phyloP scores from a whole-genome alignment of 2,888 invertebrate species.

The Aporophyla lueneburgensis region DNA sequence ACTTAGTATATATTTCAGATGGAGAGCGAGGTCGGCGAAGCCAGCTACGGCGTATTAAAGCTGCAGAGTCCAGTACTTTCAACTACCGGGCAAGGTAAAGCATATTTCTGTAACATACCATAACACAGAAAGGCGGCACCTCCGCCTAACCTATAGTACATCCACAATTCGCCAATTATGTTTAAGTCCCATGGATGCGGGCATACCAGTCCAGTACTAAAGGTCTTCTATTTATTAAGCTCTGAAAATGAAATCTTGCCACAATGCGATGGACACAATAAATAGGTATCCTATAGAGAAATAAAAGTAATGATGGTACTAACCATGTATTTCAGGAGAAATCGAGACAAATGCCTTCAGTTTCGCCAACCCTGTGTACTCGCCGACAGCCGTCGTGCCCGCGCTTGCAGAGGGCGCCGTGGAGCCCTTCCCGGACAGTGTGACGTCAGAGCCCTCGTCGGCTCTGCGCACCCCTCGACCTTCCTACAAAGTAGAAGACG shows the following conservation, averaged over 20 bases:
- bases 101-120: background rate
- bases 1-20: constrained; percentile 77
- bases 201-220: background rate
- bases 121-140: too few relatives aligned
- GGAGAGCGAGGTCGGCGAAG: constrained; percentile 85
- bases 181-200: background rate
- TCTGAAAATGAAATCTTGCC: too few relatives aligned
- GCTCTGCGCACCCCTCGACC: constrained; percentile 87
- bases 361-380: constrained; percentile 96
- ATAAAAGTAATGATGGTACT: background rate
- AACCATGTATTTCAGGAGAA: constrained; percentile 75
- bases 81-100: constrained; percentile 76
- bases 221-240: background rate
- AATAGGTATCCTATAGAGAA: background rate
- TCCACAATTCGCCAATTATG: background rate
- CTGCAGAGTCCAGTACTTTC: constrained; percentile 93
- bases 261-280: background rate
- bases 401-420: constrained; percentile 66
- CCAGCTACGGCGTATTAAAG: constrained; percentile 94
- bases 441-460: constrained; percentile 74
- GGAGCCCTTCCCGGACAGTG: constrained; percentile 64
- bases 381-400: constrained; percentile 90
- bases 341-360: constrained; percentile 92
- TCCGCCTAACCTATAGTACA: background rate
- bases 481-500: constrained; percentile 94